Evolutionary conservation across 2,113 vertebrate genomes (phyloP).

Genomic region (Willisornis vidua): DNA sequence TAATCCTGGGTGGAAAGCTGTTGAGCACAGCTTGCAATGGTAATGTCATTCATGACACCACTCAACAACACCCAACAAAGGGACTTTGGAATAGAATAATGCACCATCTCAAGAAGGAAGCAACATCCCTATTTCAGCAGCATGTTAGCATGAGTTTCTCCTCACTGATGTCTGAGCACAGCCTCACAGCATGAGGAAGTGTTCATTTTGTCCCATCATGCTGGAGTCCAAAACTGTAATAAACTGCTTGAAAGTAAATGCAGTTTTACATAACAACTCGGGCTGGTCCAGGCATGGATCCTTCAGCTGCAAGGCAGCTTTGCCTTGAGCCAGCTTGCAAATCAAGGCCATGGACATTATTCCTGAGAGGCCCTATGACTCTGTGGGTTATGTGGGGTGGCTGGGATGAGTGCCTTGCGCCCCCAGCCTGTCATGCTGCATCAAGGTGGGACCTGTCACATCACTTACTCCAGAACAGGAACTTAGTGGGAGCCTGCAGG

Average conservation of each 20-base stretch:
- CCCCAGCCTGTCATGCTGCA: background rate
- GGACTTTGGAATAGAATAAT: background rate
- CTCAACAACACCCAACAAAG: background rate
- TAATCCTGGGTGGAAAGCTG: background rate
- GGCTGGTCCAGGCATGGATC: background rate
- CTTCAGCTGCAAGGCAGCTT: background rate
- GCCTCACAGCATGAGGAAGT: background rate
- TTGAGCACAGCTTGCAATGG: background rate
- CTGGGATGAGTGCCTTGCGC: background rate
- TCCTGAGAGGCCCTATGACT: background rate
- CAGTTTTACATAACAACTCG: background rate
- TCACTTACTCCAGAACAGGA: background rate
- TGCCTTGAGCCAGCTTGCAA: background rate
- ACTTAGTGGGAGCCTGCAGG: background rate
- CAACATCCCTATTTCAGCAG: background rate
- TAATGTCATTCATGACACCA: background rate
- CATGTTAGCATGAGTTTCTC: background rate
- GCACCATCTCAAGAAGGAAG: background rate
- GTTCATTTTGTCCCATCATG: background rate
- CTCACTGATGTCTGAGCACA: background rate
- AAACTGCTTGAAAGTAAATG: background rate
- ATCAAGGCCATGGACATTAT: background rate
- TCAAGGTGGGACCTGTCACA: fast-evolving
- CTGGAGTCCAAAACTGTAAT: background rate
- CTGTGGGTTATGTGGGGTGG: background rate